phyloP scores from a whole-genome alignment of 2,888 invertebrate species.

The Cerceris rybyensis region DNA sequence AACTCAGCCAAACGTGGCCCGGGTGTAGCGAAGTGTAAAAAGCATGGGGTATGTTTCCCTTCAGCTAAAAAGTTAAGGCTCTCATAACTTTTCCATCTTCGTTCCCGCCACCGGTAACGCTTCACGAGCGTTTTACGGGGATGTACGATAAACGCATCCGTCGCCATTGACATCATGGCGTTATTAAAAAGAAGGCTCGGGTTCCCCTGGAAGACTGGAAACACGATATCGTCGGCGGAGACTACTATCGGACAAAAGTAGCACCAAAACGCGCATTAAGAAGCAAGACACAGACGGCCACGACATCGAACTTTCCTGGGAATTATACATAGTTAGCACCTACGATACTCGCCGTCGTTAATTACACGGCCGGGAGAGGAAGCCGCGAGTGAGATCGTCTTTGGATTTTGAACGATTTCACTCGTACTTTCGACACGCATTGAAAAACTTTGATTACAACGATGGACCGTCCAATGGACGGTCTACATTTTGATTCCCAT shows the following conservation, averaged over 20 bases:
- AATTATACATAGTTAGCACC: slow-evolving; percentile 61
- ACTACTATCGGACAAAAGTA: slow-evolving; percentile 45
- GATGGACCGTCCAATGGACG: neutral
- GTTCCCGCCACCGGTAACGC: neutral
- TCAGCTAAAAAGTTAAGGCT: slow-evolving; percentile 38
- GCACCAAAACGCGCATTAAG: slow-evolving; percentile 51
- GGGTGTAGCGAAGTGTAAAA: slow-evolving; percentile 39
- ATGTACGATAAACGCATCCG: no score
- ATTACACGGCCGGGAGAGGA: slow-evolving; percentile 22
- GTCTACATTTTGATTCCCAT: slow-evolving; percentile 31
- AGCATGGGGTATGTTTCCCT: slow-evolving; percentile 32
- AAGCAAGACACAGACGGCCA: slow-evolving; percentile 48
- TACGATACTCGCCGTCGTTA: slow-evolving; percentile 39
- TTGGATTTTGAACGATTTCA: neutral
- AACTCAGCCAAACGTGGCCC: slow-evolving; percentile 26
- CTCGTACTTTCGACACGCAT: neutral
- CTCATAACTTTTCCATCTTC: neutral
- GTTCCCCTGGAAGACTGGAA: slow-evolving; percentile 65
- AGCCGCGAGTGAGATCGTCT: slow-evolving; percentile 18
- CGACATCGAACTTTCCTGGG: slow-evolving; percentile 54
- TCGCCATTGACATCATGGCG: neutral
- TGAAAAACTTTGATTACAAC: slow-evolving; percentile 14
- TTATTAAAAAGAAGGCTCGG: slow-evolving; percentile 30
- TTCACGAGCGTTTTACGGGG: slow-evolving; percentile 1
- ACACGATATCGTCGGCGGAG: slow-evolving; percentile 41